Percentiles rank a stretch among this genome's conserved stretches.
These are phyloP conservation scores for Decapterus maruadsi DNA, from an alignment of 2,797 vertebrate species.

Conservation along the genomic window DNA sequence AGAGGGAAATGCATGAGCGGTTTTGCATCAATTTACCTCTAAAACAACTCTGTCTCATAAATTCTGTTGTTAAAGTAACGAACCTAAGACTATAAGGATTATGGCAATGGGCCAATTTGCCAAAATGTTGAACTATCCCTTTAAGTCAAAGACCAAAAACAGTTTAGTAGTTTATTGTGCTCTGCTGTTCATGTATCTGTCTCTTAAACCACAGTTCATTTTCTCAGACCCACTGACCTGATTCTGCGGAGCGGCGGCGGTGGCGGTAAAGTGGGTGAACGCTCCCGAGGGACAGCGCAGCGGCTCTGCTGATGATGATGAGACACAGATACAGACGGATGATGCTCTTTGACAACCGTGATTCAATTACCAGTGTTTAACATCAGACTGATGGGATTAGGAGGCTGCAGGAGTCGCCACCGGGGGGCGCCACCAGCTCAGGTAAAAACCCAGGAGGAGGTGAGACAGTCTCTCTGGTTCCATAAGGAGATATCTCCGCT, in stretches of 20 bases:
- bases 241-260: conserved; percentile 35
- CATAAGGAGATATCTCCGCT: neutral
- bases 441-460: neutral
- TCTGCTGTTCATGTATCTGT: neutral
- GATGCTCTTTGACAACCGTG: conserved; percentile 46
- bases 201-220: conserved; percentile 12
- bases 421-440: conserved; percentile 66
- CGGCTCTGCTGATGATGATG: neutral
- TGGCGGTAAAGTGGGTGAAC: conserved; percentile 24
- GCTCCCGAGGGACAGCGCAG: conserved; percentile 43
- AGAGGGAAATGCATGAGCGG: too few relatives aligned
- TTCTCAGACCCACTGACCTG: conserved; percentile 40
- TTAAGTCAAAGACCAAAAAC: too few relatives aligned
- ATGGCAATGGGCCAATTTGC: too few relatives aligned
- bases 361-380: conserved; percentile 62
- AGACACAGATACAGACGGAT: conserved; percentile 48
- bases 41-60: too few relatives aligned
- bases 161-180: too few relatives aligned
- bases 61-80: too few relatives aligned
- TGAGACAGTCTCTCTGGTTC: neutral
- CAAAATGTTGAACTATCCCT: too few relatives aligned
- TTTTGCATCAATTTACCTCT: too few relatives aligned
- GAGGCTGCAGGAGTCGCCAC: conserved; percentile 35
- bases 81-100: too few relatives aligned
- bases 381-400: conserved; percentile 41